Base-by-base conservation (phyloP, 2,797 vertebrate genomes). In the Bradypus variegatus region DNA sequence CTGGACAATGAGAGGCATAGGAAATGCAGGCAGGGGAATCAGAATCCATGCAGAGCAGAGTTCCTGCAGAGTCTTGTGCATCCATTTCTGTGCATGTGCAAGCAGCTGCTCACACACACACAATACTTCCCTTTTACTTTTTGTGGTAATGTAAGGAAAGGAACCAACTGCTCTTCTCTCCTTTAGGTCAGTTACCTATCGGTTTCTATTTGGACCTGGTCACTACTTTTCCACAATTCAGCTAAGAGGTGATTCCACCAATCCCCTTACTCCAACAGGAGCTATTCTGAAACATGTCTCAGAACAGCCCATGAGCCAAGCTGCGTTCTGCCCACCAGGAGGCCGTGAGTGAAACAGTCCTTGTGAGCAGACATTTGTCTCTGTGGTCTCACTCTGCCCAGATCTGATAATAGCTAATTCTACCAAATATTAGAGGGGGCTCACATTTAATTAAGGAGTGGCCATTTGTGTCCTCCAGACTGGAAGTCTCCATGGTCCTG, bases 401-500 rank as follows among this genome's bases (percentile, higher is more conserved):
- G 94, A 97, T 97, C 96, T 97, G 97, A 97, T 98, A 97, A 97
- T 88, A 96, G 96, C 89, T 96, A 97, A 97, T 97, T 96, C 96
- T 94, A 62, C 94, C 94, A 94, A 97, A 96, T 97, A 97, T 97
- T 96, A 96, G 94, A 95, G 95, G 70, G 38, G 96, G 96, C 97
- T 97, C 97, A 97, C 97, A 96, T 98, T 97, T 98, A 97, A 97
- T 97, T 97, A 97, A 97, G 97, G 96, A 96, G 79, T 93, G 97
- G 95, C 96, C 97, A 95, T 97, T 97, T 97, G 97, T 96, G 89
- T 94, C 96, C 96, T 73, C 45, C 92, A 96, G 96, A 87, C 95
- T 92, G 95, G 90, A 93, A 93, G 95, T 96, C 96, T 97, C 97
- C 94, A 60, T 67, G 95, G 97, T 96, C 96, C 94, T 48, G 73